These are phyloP conservation scores for Pteronura brasiliensis DNA, from an alignment of 2,113 vertebrate genomes.

Conservation along the genomic window DNA sequence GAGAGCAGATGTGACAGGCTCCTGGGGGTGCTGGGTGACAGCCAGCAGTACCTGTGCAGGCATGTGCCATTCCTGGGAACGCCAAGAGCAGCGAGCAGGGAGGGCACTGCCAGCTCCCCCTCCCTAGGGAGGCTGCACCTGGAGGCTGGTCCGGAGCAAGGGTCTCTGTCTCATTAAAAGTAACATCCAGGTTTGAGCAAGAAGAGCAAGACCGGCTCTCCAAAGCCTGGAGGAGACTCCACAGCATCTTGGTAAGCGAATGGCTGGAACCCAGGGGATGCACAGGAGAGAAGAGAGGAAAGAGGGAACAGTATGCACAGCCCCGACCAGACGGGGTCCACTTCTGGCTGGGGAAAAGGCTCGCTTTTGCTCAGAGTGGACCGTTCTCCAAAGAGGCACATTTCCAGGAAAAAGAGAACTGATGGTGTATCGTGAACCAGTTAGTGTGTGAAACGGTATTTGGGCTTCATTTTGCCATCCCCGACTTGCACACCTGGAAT, in stretches of 20 bases:
- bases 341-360: not conserved
- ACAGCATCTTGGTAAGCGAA: not conserved
- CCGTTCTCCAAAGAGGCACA: not conserved
- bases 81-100: not conserved
- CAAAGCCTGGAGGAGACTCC: not conserved
- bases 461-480: not conserved
- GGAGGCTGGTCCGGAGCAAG: not conserved
- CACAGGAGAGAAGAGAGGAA: too few species aligned
- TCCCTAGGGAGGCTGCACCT: not conserved
- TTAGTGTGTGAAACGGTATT: not conserved
- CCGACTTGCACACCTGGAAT: not conserved
- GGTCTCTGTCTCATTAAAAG: not conserved
- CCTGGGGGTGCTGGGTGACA: not conserved
- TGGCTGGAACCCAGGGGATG: not conserved
- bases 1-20: not conserved
- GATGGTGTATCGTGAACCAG: not conserved
- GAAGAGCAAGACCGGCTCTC: not conserved
- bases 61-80: not conserved
- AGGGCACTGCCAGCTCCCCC: not conserved
- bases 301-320: accelerated
- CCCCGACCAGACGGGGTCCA: not conserved
- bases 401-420: not conserved
- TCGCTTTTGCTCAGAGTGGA: not conserved
- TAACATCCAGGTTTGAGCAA: not conserved
- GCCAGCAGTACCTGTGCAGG: not conserved